These are phyloP conservation scores for Galagoides demidoff DNA, from an alignment of 2,797 vertebrate species.

Conservation along the genomic window DNA sequence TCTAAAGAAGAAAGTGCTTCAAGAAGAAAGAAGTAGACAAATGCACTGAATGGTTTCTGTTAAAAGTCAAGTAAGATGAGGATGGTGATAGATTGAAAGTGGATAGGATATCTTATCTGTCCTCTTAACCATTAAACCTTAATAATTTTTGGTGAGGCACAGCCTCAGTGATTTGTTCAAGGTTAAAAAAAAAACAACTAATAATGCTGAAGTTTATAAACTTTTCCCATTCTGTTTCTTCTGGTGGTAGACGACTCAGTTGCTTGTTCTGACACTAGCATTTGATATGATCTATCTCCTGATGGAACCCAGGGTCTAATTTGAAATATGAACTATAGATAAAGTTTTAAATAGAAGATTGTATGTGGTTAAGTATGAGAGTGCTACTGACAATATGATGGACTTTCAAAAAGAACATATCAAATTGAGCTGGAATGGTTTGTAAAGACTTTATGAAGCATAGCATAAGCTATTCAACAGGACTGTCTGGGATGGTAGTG, in stretches of 20 bases:
- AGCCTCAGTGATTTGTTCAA: slow-evolving; percentile 25
- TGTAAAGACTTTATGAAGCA: slow-evolving; percentile 23
- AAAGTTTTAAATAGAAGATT: slow-evolving; percentile 9
- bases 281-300: background rate
- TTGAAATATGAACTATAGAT: slow-evolving; percentile 25
- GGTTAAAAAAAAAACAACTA: background rate
- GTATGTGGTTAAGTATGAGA: background rate
- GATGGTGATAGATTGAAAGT: background rate
- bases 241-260: background rate
- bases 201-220: background rate
- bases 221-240: background rate
- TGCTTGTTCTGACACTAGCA: background rate
- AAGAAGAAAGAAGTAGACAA: background rate
- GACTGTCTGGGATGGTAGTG: background rate
- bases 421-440: background rate
- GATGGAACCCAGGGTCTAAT: slow-evolving; percentile 22
- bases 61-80: slow-evolving; percentile 3
- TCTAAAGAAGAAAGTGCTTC: slow-evolving; percentile 31
- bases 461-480: slow-evolving; percentile 1
- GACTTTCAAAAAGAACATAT: background rate
- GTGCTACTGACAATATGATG: background rate
- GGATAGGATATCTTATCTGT: background rate
- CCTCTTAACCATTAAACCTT: background rate
- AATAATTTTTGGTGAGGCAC: background rate
- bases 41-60: background rate